Evolutionary conservation across 2,888 invertebrate species (phyloP), one percentile per base, ranked within the genome.

Genomic region (Petrolisthes manimaculis): DNA sequence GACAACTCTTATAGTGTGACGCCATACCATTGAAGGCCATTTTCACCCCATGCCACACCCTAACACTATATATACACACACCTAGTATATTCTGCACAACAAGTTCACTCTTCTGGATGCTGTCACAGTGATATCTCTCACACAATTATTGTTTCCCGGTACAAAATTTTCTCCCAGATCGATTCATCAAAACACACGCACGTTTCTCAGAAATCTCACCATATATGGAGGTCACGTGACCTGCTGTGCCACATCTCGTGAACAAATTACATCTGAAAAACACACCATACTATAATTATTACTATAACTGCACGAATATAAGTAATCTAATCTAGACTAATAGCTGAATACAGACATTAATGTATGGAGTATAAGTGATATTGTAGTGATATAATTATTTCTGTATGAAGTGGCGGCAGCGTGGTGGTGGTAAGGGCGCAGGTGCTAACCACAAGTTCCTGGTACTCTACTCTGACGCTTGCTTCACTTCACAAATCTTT

Each of bases 111-210:
- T 81, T 24, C n/a, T 56, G 89, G 89, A 85, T 82, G 85, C 79
- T 86, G 85, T 86, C 86, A 89, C 85, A 56, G 51, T 71, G 78
- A 55, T 86, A 86, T 89, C 85, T 86, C 69, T 5, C 3, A 53
- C 69, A 78, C 71, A 77, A 83, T 71, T 85, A 86, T 69, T 78
- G 85, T 89, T 85, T 85, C 78, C 83, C 82, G 53, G 82, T 77
- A 86, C 55, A 89, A 85, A 86, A 82, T 78, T 69, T 82, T 89
- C 83, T 83, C 85, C 37, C 83, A 89, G 85, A 89, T 89, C 89
- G 89, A 89, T 89, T 89, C 89, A 89, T 86, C 89, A 89, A 89
- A 89, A 89, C 89, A 89, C 85, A 89, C 89, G 82, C 89, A 89
- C 85, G 78, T 89, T 89, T 86, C 89, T 24, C 37, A 69, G 89